Base-by-base conservation (phyloP, 2,888 invertebrate genomes). In the Psylliodes chrysocephalus region DNA sequence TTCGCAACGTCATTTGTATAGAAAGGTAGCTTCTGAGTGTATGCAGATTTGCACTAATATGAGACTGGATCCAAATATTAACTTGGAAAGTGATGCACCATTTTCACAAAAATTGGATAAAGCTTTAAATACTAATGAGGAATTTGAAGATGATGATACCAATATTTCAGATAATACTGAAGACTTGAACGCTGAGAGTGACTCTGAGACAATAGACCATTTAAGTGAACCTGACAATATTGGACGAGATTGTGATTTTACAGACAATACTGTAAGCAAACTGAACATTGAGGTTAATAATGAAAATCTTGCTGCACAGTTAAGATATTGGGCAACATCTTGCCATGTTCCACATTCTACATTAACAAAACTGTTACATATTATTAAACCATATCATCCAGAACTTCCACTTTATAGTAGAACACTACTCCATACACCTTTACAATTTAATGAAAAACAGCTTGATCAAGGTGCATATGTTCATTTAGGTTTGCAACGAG, bases 351-450 rank as follows among this genome's bases (percentile, higher is more conserved):
- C 33, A 7, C 33, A 33, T 2, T 7, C n/a, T 7, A n/a, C 33
- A 2, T 5, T 33, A 3, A 33, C 33, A 6, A 10, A n/a, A 5
- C n/a, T 42, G 17, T 42, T 42, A 10, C 44, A 44, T 5, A 18
- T 44, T 18, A 4, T 44, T 1, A 10, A 15, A 1, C 44, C 6
- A 2, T 44, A 4, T 19, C 59, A 57, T 62, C 63, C 69, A 18
- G 46, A 63, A 17, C 12, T 68, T 12, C 66, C 64, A 12, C 35
- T 62, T 55, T 62, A 68, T 64, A 30, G 30, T 35, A 40, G 64
- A 38, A 53, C 62, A 33, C 33, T 69, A 40, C 35, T 69, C n/a
- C 18, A 30, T 4, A 68, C 66, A 10, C 66, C 64, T 25, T 17
- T 8, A 19, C 8, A 17, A 42, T 30, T 15, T n/a, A 4, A 6